Percentiles rank a stretch among this genome's conserved stretches.
These are phyloP conservation scores for Erebia epiphron DNA, from an alignment of 2,888 invertebrate genomes.

Conservation along the genomic window DNA sequence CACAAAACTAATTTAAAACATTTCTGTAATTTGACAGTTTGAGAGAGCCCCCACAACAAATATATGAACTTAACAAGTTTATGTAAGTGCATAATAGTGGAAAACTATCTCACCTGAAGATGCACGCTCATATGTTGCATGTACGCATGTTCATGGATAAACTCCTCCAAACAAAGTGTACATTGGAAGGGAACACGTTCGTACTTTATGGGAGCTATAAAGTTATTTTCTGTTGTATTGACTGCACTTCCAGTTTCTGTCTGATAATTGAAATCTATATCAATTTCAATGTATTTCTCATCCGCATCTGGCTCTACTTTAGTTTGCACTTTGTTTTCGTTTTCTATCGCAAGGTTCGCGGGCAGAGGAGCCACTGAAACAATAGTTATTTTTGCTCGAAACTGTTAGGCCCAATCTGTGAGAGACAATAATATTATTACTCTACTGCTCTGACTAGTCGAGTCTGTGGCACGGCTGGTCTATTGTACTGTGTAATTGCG, in stretches of 20 bases:
- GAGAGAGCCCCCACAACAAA: too few species aligned
- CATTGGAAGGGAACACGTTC: background rate
- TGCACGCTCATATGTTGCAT: background rate
- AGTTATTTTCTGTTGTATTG: background rate
- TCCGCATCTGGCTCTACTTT: background rate
- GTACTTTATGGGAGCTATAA: background rate
- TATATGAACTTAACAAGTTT: too few species aligned
- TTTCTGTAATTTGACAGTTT: too few species aligned
- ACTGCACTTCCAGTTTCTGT: background rate
- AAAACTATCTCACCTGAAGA: background rate
- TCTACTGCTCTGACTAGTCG: too few species aligned
- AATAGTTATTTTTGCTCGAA: background rate
- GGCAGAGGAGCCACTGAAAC: background rate
- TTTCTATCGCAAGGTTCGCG: background rate
- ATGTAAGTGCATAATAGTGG: too few species aligned
- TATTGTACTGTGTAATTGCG: too few species aligned
- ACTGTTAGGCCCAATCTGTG: too few species aligned
- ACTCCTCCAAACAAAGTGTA: background rate
- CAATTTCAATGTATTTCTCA: background rate
- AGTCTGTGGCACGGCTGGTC: too few species aligned
- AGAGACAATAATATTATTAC: too few species aligned
- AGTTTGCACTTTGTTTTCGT: background rate
- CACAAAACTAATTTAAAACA: background rate
- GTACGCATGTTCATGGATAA: background rate
- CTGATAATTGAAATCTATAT: conserved; percentile 2